These are phyloP conservation scores for Amphipyra berbera DNA, from an alignment of 2,888 invertebrate species.

Conservation along the genomic window DNA sequence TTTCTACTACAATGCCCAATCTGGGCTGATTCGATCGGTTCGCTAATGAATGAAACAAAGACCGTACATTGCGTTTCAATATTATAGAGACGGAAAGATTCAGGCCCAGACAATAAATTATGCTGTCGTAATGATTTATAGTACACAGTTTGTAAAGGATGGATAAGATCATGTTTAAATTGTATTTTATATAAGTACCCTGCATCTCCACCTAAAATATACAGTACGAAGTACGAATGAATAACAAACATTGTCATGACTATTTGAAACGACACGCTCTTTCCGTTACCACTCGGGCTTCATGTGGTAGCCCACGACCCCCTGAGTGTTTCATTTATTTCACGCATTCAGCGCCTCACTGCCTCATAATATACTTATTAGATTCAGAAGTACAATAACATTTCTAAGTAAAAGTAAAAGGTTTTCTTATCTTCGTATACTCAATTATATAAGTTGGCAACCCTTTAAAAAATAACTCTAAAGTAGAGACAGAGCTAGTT, in stretches of 20 bases:
- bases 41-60: slow-evolving; percentile 58
- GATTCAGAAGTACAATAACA: slow-evolving; percentile 12
- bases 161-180: too few relatives aligned
- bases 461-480: too few relatives aligned
- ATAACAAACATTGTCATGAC: slow-evolving; percentile 1
- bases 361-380: slow-evolving; percentile 3
- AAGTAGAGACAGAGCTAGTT: too few relatives aligned
- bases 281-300: neutral
- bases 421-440: too few relatives aligned
- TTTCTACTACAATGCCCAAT: slow-evolving; percentile 48
- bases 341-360: slow-evolving; percentile 21
- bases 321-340: slow-evolving; percentile 19
- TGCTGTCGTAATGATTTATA: slow-evolving; percentile 16
- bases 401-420: neutral
- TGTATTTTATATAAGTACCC: too few relatives aligned
- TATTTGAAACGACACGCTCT: neutral
- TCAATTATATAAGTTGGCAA: too few relatives aligned
- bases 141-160: slow-evolving; percentile 2
- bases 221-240: neutral
- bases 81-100: slow-evolving; percentile 13
- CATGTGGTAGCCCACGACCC: neutral
- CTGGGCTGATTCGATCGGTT: slow-evolving; percentile 44
- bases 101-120: slow-evolving; percentile 26
- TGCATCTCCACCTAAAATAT: neutral
- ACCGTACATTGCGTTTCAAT: slow-evolving; percentile 24